These are phyloP conservation scores for Cheirogaleus major DNA, from an alignment of 2,797 vertebrate species.

Conservation along the genomic window DNA sequence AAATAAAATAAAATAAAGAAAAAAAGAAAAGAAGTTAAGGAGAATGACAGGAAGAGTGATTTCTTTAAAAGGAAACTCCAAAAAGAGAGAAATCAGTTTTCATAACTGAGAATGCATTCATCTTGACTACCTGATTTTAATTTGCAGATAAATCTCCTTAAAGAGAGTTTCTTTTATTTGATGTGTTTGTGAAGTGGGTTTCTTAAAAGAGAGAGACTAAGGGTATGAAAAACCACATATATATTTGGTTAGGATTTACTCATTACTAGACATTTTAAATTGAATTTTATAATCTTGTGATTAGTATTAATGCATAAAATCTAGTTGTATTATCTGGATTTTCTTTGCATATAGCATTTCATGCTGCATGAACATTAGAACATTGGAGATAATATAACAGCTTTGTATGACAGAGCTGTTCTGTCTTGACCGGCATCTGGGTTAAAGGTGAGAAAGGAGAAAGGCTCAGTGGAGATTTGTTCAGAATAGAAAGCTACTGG, in stretches of 20 bases:
- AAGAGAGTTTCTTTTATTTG: conserved; percentile 69
- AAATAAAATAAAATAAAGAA: too few species aligned
- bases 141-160: conserved; percentile 78
- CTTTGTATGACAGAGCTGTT: neutral
- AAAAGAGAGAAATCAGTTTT: conserved; percentile 74
- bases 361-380: neutral
- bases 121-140: conserved; percentile 77
- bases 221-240: conserved; percentile 49
- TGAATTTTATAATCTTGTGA: conserved; percentile 23
- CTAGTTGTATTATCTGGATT: neutral
- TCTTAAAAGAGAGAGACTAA: neutral
- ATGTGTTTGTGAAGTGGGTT: conserved; percentile 59
- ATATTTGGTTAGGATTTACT: conserved; percentile 47
- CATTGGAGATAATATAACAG: neutral
- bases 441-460: neutral
- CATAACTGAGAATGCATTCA: conserved; percentile 63
- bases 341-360: neutral
- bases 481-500: neutral
- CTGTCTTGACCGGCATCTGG: neutral
- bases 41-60: neutral
- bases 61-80: conserved; percentile 75
- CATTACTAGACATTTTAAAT: conserved; percentile 41
- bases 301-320: neutral
- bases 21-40: neutral
- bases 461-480: neutral